Conservation (phyloP, 2,888 invertebrate genomes). For the Himalopsyche kuldschensis region DNA sequence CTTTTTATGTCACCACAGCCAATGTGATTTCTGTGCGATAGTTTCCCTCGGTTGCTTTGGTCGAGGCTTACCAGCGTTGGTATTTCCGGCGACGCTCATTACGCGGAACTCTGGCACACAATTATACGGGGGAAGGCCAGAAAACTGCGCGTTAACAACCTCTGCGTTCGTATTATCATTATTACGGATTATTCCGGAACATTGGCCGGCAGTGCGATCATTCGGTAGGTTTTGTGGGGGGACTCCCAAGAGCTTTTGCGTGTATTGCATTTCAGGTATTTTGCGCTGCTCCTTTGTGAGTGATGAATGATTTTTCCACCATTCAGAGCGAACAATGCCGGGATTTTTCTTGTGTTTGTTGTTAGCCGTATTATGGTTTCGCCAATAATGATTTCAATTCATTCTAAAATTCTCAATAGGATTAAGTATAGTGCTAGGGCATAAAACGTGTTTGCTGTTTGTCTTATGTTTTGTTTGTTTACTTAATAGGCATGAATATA, state of each 20-base stretch:
- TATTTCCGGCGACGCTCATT: conserved; percentile 6
- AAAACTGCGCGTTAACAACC: conserved; percentile 15
- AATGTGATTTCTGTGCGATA: neutral
- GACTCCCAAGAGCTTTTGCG: conserved; percentile 1
- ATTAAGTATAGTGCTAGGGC: too few relatives aligned
- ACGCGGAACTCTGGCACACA: conserved; percentile 4
- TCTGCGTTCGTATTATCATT: conserved; percentile 19
- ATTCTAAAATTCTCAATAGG: neutral
- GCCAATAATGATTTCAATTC: neutral
- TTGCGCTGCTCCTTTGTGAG: neutral
- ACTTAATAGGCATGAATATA: too few relatives aligned
- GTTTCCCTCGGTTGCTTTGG: neutral
- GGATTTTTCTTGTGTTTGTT: neutral
- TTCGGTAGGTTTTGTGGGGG: neutral
- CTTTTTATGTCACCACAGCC: neutral
- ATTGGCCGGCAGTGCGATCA: conserved; percentile 14
- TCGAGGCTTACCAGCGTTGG: neutral
- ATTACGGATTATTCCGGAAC: conserved; percentile 30
- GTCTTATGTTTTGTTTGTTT: too few relatives aligned
- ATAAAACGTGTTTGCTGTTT: too few relatives aligned
- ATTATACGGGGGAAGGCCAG: conserved; percentile 2
- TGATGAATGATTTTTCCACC: neutral
- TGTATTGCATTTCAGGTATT: conserved; percentile 7
- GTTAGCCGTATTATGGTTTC: neutral
- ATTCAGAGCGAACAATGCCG: neutral